A percentile compares a stretch with the other conserved stretches of the same genome.
phyloP scores from a whole-genome alignment of 1,140 invertebrate species.

The Zelostemma sp. region DNA sequence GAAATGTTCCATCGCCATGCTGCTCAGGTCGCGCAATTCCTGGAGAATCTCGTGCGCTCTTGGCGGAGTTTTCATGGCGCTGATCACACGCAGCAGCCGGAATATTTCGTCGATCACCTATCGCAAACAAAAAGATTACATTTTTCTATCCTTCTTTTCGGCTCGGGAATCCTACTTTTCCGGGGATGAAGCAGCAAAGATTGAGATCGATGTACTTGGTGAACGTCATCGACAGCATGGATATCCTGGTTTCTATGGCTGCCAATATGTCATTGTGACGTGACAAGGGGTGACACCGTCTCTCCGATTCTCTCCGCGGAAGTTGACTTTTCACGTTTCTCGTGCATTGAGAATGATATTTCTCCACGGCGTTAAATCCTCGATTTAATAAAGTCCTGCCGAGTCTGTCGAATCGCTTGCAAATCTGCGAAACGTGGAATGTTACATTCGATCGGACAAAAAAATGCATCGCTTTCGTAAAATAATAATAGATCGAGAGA shows the following conservation, averaged over 20 bases:
- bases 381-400: conserved; percentile 82
- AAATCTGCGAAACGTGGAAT: conserved; percentile 83
- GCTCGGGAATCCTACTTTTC: conserved; percentile 75
- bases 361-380: conserved; percentile 85
- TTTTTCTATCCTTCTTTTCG: too few species aligned
- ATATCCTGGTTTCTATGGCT: conserved; percentile 90
- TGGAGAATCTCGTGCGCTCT: conserved; percentile 88
- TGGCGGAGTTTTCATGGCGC: conserved; percentile 77
- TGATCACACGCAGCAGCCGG: conserved; percentile 78
- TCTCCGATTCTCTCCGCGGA: conserved; percentile 89
- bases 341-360: conserved; percentile 80
- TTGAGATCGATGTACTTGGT: conserved; percentile 86
- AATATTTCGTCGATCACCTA: conserved; percentile 92
- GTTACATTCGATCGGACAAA: too few species aligned
- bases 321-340: conserved; percentile 85
- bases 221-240: conserved; percentile 93
- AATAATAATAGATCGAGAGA: too few species aligned
- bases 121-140: conserved; percentile 39
- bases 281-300: conserved; percentile 84
- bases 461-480: too few species aligned
- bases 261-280: conserved; percentile 90
- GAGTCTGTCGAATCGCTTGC: conserved; percentile 81
- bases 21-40: conserved; percentile 91
- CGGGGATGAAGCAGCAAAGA: conserved; percentile 93
- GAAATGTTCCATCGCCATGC: conserved; percentile 97